phyloP scores from a whole-genome alignment of 1,140 invertebrate genomes.

The Drosophila baimaii region DNA sequence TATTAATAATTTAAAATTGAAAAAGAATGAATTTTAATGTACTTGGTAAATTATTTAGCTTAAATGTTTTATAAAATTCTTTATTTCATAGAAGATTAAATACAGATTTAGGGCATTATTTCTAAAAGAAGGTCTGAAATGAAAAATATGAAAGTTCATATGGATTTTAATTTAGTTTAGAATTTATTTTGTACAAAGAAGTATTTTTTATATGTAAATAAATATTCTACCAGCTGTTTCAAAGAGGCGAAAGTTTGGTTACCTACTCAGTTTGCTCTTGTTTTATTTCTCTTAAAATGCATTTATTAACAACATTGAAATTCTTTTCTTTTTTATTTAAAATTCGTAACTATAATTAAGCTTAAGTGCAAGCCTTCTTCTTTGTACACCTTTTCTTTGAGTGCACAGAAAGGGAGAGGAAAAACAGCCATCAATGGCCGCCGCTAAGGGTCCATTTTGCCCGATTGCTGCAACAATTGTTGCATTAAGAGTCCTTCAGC shows the following conservation, averaged over 20 bases:
- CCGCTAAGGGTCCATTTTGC: conserved; percentile 30
- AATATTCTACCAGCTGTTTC: too few species aligned
- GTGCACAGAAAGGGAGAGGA: neutral
- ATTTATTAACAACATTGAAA: too few species aligned
- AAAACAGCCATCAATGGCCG: conserved; percentile 33
- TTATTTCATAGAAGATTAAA: neutral
- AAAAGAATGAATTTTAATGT: neutral
- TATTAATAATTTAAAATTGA: neutral
- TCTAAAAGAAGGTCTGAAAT: too few species aligned
- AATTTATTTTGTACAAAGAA: too few species aligned
- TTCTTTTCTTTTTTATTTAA: neutral
- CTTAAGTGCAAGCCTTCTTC: neutral
- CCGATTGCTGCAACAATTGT: conserved; percentile 49
- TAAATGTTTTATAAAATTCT: too few species aligned
- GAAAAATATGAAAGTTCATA: too few species aligned
- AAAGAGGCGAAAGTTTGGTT: too few species aligned
- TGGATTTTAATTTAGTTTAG: too few species aligned
- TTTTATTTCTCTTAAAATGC: neutral
- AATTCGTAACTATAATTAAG: neutral
- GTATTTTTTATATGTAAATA: too few species aligned
- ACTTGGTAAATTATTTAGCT: neutral
- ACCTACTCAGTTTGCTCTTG: too few species aligned
- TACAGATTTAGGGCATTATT: too few species aligned
- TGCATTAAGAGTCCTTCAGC: conserved; percentile 63
- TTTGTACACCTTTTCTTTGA: neutral